A percentile compares a stretch with the other conserved stretches of the same genome.
These are phyloP conservation scores for Tetramorium parvispinum DNA, from an alignment of 1,140 invertebrate genomes.

Conservation along the genomic window DNA sequence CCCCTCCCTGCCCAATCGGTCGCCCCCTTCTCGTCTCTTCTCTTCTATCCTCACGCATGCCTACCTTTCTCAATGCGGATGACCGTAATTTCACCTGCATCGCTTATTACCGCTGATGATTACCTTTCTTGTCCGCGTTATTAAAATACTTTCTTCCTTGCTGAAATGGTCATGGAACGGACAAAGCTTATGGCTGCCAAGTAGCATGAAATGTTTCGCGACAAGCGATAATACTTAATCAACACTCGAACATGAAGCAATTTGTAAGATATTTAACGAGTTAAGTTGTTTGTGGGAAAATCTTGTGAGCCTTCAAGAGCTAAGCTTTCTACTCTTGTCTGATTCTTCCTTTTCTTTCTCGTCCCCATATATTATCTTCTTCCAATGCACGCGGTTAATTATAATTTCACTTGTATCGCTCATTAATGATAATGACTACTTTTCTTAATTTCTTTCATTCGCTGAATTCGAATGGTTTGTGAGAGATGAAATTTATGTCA, in stretches of 20 bases:
- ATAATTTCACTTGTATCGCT: constrained; percentile 22
- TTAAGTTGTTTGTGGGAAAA: not conserved
- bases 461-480: not conserved
- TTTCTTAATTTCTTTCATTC: constrained; percentile 18
- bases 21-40: not conserved
- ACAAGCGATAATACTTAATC: not conserved
- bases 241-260: not conserved
- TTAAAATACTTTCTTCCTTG: constrained; percentile 19
- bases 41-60: not conserved
- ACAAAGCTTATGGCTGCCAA: not conserved
- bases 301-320: not conserved
- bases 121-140: constrained; percentile 25
- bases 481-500: constrained; percentile 7
- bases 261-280: not conserved
- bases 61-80: constrained; percentile 48
- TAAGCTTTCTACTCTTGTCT: not conserved
- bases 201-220: not conserved
- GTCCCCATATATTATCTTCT: not conserved
- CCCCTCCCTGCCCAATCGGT: constrained; percentile 48
- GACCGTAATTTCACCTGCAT: constrained; percentile 53
- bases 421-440: constrained; percentile 36
- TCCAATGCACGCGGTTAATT: not conserved
- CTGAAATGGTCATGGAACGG: no score
- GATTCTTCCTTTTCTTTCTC: not conserved
- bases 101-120: constrained; percentile 30